These are phyloP conservation scores for Oligia fasciuncula DNA, from an alignment of 2,888 invertebrate species.

Conservation along the genomic window DNA sequence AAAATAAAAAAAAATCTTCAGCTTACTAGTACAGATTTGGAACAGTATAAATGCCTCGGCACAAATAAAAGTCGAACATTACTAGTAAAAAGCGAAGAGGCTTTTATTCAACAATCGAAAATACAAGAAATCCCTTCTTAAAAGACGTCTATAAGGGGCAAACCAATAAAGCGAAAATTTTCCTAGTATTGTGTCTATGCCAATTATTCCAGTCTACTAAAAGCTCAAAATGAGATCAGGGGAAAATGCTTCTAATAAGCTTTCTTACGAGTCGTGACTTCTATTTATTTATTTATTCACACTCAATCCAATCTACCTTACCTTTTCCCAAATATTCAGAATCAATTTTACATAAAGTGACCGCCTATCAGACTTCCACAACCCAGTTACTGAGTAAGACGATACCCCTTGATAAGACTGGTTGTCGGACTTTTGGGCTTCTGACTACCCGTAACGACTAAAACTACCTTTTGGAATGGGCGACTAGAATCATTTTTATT, in stretches of 20 bases:
- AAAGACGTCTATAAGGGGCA: background rate
- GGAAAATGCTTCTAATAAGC: slow-evolving; percentile 1
- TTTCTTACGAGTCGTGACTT: background rate
- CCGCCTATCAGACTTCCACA: too few species aligned
- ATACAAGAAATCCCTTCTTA: background rate
- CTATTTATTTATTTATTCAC: background rate
- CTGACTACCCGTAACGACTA: too few species aligned
- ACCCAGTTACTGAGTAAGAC: too few species aligned
- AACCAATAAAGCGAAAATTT: background rate
- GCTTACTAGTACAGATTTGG: too few species aligned
- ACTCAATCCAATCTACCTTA: background rate
- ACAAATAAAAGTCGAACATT: background rate
- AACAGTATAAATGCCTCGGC: too few species aligned
- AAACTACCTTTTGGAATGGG: too few species aligned
- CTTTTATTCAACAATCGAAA: slow-evolving; percentile 7
- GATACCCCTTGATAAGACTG: too few species aligned
- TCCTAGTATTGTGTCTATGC: background rate
- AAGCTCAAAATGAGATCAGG: background rate
- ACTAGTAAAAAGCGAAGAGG: background rate
- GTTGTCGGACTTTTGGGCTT: too few species aligned
- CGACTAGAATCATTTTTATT: too few species aligned
- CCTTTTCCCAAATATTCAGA: too few species aligned
- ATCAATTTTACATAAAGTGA: too few species aligned
- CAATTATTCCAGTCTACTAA: slow-evolving; percentile 17
- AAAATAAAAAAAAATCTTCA: too few species aligned